Percentiles rank a stretch among this genome's conserved stretches.
These are phyloP conservation scores for Mus minutoides DNA, from an alignment of 2,797 vertebrate genomes.

Conservation along the genomic window DNA sequence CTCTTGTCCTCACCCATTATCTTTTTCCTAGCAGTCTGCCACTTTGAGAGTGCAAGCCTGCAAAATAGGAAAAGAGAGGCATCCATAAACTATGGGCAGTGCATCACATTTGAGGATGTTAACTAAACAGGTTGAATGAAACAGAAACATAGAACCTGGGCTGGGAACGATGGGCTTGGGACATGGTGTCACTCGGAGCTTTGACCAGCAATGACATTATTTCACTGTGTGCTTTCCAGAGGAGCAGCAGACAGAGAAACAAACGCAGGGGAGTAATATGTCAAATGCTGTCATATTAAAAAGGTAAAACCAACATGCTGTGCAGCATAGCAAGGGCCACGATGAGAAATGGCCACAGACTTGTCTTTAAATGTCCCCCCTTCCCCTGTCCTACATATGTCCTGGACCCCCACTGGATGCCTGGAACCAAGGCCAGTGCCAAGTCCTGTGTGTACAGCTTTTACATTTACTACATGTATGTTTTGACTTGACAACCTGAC, in stretches of 20 bases:
- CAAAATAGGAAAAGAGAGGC: not conserved
- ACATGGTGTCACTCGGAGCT: not conserved
- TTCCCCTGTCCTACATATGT: not conserved
- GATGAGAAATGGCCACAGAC: not conserved
- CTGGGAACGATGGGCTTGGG: not conserved
- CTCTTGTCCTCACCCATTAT: rapidly evolving
- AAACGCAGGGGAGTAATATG: not conserved
- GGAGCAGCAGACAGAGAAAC: not conserved
- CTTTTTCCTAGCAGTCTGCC: not conserved
- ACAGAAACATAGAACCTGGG: not conserved
- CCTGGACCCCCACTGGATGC: not conserved
- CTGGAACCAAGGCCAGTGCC: not conserved
- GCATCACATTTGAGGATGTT: not conserved
- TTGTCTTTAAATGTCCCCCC: not conserved
- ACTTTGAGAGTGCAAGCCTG: slow-evolving; percentile 34
- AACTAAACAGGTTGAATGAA: not conserved
- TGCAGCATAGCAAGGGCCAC: too few species aligned
- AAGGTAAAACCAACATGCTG: not conserved
- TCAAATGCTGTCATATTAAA: not conserved
- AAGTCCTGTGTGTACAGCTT: not conserved
- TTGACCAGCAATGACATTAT: not conserved
- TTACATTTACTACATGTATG: not conserved
- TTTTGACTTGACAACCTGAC: not conserved
- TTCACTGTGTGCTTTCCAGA: not conserved
- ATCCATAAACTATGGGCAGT: not conserved